Evolutionary conservation across 2,888 invertebrate genomes (phyloP).

Genomic region (Drosophila algonquin): DNA sequence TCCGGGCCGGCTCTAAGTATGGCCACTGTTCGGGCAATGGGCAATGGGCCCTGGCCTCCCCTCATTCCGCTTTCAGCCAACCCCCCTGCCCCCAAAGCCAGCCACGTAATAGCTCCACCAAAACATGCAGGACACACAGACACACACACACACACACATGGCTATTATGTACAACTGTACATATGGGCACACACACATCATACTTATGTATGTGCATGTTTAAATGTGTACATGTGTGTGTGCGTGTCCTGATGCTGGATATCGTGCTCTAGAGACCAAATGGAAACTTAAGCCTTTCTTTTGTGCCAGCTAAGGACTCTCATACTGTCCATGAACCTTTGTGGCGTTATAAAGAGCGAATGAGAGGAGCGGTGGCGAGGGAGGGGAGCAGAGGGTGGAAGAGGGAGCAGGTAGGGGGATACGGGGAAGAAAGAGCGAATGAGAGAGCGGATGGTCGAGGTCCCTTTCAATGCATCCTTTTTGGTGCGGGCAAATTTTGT

Average conservation of each 20-base stretch:
- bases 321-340: constrained; percentile 80
- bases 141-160: constrained; percentile 32
- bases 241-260: constrained; percentile 61
- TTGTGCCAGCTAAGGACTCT: constrained; percentile 79
- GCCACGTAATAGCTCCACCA: constrained; percentile 8
- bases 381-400: neutral
- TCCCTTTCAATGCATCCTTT: constrained; percentile 75
- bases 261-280: constrained; percentile 82
- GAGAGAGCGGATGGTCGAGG: constrained; percentile 52
- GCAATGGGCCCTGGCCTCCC: constrained; percentile 11
- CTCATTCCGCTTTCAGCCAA: neutral
- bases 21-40: constrained; percentile 18
- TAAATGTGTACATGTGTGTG: constrained; percentile 21
- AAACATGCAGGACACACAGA: constrained; percentile 38
- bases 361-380: constrained; percentile 5
- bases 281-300: constrained; percentile 83
- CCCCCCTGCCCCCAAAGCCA: neutral
- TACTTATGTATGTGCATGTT: too few species aligned
- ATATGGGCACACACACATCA: constrained; percentile 2
- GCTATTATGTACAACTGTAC: constrained; percentile 26
- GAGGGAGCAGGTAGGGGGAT: neutral
- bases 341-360: constrained; percentile 57
- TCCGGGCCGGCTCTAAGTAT: constrained; percentile 18
- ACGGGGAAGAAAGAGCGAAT: neutral
- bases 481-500: constrained; percentile 67